These are phyloP conservation scores for Galago senegalensis DNA, from an alignment of 2,797 vertebrate species.

Conservation along the genomic window DNA sequence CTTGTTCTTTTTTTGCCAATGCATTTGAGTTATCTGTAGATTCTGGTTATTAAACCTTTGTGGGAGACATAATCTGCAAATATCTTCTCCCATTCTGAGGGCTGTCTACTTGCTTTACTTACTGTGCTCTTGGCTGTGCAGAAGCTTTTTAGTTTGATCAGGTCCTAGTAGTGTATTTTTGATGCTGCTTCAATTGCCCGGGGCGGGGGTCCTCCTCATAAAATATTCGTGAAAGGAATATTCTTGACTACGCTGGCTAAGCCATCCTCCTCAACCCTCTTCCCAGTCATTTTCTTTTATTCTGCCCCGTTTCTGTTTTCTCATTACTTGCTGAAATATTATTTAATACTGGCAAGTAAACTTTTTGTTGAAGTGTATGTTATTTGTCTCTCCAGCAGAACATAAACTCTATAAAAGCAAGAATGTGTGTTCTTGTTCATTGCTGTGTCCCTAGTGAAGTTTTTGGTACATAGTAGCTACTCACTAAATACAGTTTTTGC, in stretches of 20 bases:
- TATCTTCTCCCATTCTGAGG: too few relatives aligned
- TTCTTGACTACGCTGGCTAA: background rate
- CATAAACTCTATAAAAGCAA: background rate
- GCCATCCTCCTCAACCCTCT: background rate
- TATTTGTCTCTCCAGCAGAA: background rate
- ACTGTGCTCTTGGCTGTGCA: too few relatives aligned
- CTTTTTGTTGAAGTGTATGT: background rate
- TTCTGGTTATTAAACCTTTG: too few relatives aligned
- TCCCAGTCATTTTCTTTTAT: background rate
- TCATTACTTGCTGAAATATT: background rate
- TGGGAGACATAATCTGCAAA: too few relatives aligned
- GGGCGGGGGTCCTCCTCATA: too few relatives aligned
- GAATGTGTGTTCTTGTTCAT: background rate
- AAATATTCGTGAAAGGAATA: too few relatives aligned
- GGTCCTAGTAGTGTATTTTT: too few relatives aligned
- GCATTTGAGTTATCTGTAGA: too few relatives aligned
- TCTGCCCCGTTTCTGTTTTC: background rate
- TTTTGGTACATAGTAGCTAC: background rate
- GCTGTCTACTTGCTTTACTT: too few relatives aligned
- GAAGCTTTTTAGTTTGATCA: too few relatives aligned
- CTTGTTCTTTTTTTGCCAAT: too few relatives aligned
- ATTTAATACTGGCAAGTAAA: background rate
- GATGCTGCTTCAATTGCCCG: too few relatives aligned
- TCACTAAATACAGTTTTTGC: background rate
- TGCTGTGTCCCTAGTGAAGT: background rate